Base-by-base conservation (phyloP, 2,113 vertebrate species). In the Chitala chitala region DNA sequence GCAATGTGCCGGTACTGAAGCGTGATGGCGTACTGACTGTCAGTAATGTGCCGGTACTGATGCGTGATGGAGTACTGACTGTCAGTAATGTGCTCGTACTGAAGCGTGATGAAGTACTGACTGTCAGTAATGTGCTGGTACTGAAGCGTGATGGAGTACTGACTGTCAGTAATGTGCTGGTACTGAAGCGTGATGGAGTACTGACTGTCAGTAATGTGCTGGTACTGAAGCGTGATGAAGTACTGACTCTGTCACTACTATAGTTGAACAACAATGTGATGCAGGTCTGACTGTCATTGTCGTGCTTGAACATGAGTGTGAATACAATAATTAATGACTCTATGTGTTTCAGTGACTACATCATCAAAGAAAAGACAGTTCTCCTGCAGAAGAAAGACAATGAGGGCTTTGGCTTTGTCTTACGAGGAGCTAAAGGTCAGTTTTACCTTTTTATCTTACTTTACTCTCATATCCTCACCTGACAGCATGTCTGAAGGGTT, bases 311-410 rank as follows among this genome's bases (percentile, higher is more conserved):
- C 70, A 72, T 75, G 78, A 73, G 61, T 75, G 61, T 70, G 63
- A 53, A 24, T 48, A 48, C 4, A 46, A 24, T 68, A 29, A n/a
- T 68, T 15, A 42, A 4, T 61, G 12, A n/a, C 13, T 13, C 9
- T 29, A 7, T 79, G 72, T 76, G 44, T 77, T 56, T 64, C 72
- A 95, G 94, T 86, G 94, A 96, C 91, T 96, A 95, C 84, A 94
- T 96, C 86, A 95, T 96, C 82, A 95, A 96, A 83, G 94, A 96
- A 89, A 96, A 96, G 89, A 93, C 94, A 0, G 94, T 96, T 58
- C 85, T 96, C 55, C 89, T 96, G 79, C 94, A 96, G 90, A 96
- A 96, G 83, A 94, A 94, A 83, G 94, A 96, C 89, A 96, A 92
- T n/a, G 94, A 96, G 82, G 94, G 94, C 12, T 96, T 96, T 24